These are phyloP conservation scores for Callithrix jacchus DNA, from an alignment of 2,113 vertebrate species.

Conservation along the genomic window DNA sequence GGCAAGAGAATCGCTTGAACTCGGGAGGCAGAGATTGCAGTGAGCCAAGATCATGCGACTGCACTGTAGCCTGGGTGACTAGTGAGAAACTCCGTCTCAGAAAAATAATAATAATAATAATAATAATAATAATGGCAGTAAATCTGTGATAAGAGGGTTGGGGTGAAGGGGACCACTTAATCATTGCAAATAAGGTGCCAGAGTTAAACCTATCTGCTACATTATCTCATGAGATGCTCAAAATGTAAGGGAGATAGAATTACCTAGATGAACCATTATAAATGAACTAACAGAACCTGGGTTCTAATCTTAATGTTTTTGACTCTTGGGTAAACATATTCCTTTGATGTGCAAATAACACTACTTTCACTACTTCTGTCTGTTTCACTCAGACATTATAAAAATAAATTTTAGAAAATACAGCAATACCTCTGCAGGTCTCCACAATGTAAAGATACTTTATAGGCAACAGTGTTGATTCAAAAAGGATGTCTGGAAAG, in stretches of 20 bases:
- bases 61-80: too few relatives aligned
- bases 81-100: too few relatives aligned
- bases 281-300: neutral
- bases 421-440: neutral
- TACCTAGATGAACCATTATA: neutral
- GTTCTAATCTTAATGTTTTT: neutral
- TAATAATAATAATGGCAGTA: neutral
- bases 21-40: too few relatives aligned
- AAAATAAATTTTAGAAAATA: neutral
- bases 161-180: neutral
- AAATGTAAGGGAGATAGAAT: neutral
- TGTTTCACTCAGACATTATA: neutral
- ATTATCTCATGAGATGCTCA: neutral
- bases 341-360: neutral
- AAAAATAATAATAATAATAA: too few relatives aligned
- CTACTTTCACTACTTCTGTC: neutral
- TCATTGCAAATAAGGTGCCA: neutral
- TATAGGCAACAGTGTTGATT: neutral
- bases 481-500: neutral
- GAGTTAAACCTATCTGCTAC: neutral
- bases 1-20: too few relatives aligned
- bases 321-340: neutral
- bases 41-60: too few relatives aligned
- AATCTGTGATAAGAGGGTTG: neutral
- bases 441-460: neutral